Conservation (phyloP, 2,888 invertebrate genomes). For the Ephialtes manifestator region DNA sequence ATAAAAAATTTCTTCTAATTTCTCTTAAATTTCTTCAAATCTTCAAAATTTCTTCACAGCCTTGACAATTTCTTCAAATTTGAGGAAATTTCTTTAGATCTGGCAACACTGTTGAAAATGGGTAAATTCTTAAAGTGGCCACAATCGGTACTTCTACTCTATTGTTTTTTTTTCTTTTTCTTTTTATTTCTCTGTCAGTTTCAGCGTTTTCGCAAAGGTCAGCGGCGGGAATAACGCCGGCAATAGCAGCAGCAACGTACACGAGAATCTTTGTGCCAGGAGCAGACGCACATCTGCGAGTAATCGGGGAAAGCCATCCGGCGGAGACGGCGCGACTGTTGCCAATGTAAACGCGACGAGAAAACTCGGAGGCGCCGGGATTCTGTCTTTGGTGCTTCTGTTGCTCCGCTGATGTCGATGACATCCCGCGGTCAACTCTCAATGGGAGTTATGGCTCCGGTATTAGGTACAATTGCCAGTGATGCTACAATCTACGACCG, state of each 20-base stretch:
- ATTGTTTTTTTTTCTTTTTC: no score
- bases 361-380: slow-evolving; percentile 49
- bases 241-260: not conserved
- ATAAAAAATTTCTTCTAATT: no score
- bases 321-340: slow-evolving; percentile 46
- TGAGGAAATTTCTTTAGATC: no score
- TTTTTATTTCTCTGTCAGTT: slow-evolving; percentile 16
- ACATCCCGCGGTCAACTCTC: slow-evolving; percentile 42
- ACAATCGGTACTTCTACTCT: no score
- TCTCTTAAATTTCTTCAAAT: no score
- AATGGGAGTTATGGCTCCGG: slow-evolving; percentile 49
- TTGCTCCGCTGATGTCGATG: slow-evolving; percentile 37
- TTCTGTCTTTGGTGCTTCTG: slow-evolving; percentile 23
- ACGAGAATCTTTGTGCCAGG: slow-evolving; percentile 34
- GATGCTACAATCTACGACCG: not conserved
- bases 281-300: slow-evolving; percentile 51
- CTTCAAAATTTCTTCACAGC: no score
- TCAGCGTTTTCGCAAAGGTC: slow-evolving; percentile 32
- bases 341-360: slow-evolving; percentile 60
- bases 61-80: no score
- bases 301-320: slow-evolving; percentile 62
- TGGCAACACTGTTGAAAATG: no score
- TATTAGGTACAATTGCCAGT: slow-evolving; percentile 51
- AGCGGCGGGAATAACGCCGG: not conserved
- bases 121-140: no score